Conservation (phyloP, 2,888 invertebrate species). For the Eilema depressum region DNA sequence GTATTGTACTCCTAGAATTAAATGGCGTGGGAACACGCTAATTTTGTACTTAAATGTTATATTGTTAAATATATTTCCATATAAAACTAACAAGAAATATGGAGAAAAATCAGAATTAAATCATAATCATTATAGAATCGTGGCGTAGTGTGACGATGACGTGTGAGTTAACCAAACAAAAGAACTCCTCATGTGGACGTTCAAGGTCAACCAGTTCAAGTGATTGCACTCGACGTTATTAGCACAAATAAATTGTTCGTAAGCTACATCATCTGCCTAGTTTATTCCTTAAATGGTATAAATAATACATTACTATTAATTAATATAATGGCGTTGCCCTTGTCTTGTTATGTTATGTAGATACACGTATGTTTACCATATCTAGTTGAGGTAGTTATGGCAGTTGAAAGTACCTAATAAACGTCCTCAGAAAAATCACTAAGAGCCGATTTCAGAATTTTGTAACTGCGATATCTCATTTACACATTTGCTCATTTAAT, state of each 20-base stretch:
- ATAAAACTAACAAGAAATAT: background rate
- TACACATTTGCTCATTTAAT: background rate
- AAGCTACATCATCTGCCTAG: conserved; percentile 34
- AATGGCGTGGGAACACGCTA: too few relatives aligned
- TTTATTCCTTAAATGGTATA: conserved; percentile 13
- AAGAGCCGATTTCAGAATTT: background rate
- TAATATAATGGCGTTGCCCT: background rate
- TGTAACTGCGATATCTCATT: too few relatives aligned
- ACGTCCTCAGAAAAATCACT: too few relatives aligned
- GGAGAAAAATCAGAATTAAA: background rate
- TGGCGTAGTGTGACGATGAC: conserved; percentile 36
- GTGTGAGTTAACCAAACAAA: conserved; percentile 39
- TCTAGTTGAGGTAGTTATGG: background rate
- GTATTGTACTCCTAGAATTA: too few relatives aligned
- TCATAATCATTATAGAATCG: conserved; percentile 18
- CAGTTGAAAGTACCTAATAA: too few relatives aligned
- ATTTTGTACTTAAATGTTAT: too few relatives aligned
- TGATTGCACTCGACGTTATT: conserved; percentile 42
- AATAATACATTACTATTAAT: background rate
- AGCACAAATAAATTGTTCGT: conserved; percentile 50
- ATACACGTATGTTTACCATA: background rate
- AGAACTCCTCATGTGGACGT: conserved; percentile 34
- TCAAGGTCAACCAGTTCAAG: conserved; percentile 47
- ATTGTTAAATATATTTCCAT: too few relatives aligned
- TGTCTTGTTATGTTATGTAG: background rate